Evolutionary conservation across 2,113 vertebrate species (phyloP).

Genomic region (Chauna torquata): DNA sequence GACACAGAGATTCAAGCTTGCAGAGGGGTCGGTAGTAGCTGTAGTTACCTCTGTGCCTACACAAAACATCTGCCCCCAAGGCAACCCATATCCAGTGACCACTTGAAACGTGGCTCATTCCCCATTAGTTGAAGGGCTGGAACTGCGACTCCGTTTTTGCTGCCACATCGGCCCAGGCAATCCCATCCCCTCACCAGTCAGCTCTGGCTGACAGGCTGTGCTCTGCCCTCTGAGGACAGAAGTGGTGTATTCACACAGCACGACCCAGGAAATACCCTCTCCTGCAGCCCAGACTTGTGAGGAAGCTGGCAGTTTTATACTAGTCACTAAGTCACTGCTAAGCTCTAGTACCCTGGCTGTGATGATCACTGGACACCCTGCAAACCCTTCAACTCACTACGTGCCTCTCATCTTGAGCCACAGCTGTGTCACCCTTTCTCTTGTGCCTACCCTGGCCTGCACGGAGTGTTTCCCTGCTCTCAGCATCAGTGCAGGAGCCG

Average conservation of each 20-base stretch:
- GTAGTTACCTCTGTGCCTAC: background rate
- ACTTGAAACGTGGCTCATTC: background rate
- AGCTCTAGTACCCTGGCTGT: background rate
- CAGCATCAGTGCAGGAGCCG: accelerated
- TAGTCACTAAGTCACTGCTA: background rate
- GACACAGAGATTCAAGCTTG: background rate
- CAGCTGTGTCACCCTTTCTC: background rate
- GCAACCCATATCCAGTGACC: background rate
- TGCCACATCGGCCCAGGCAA: background rate
- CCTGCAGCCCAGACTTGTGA: background rate
- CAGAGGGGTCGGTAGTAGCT: background rate
- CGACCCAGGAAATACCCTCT: background rate
- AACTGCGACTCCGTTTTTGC: background rate
- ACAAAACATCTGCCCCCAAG: background rate
- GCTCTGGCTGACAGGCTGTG: background rate
- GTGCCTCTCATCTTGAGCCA: background rate
- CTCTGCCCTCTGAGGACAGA: background rate
- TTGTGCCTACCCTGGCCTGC: background rate
- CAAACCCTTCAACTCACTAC: background rate
- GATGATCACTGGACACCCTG: background rate
- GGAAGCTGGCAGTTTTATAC: background rate
- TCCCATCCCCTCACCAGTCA: background rate
- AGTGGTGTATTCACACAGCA: background rate
- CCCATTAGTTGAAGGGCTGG: background rate
- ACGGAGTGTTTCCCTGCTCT: background rate